These are phyloP conservation scores for Oegoconia quadripuncta DNA, from an alignment of 2,888 invertebrate genomes.

Conservation along the genomic window DNA sequence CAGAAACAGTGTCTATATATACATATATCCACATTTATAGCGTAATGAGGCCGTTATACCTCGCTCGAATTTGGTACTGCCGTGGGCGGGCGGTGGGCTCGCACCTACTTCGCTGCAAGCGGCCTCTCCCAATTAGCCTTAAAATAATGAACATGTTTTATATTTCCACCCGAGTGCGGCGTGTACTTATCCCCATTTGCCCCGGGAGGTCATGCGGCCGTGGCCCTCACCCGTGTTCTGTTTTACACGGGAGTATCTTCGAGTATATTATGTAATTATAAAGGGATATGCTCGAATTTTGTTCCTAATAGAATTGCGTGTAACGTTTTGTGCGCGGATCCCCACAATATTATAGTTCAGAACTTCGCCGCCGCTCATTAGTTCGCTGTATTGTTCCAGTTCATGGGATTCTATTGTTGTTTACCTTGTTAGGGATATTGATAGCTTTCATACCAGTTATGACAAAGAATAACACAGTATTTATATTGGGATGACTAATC, in stretches of 20 bases:
- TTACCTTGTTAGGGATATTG: conserved; percentile 5
- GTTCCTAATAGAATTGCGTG: conserved; percentile 33
- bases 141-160: conserved; percentile 80
- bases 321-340: conserved; percentile 40
- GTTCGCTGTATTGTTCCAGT: conserved; percentile 27
- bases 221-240: conserved; percentile 43
- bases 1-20: conserved; percentile 68
- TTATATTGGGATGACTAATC: too few species aligned
- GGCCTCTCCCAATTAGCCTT: conserved; percentile 77
- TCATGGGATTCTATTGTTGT: conserved; percentile 30
- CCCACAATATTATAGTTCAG: conserved; percentile 34
- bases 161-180: conserved; percentile 74
- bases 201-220: conserved; percentile 71
- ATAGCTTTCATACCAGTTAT: too few species aligned
- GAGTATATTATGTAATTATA: conserved; percentile 49
- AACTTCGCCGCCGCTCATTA: conserved; percentile 32
- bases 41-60: conserved; percentile 64
- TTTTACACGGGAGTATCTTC: conserved; percentile 54
- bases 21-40: conserved; percentile 48
- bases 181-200: conserved; percentile 71
- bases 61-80: conserved; percentile 65
- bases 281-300: conserved; percentile 52
- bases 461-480: too few species aligned
- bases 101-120: conserved; percentile 71
- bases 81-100: conserved; percentile 66